phyloP scores from a whole-genome alignment of 1,140 invertebrate genomes.

The Plectus sambesii region DNA sequence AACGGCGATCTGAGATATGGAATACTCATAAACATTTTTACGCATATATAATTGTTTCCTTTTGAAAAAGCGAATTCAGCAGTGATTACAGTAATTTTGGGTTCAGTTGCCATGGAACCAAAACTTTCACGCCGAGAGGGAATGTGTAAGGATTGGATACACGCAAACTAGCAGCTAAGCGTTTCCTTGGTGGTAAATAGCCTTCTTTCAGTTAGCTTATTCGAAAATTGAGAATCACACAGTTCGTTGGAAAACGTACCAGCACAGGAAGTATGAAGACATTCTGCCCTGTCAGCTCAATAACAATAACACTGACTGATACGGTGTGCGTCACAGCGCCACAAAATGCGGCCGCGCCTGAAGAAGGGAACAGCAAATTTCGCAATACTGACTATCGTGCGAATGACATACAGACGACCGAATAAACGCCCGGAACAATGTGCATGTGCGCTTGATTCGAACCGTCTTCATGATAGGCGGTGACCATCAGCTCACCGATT shows the following conservation, averaged over 20 bases:
- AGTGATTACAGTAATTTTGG: no score
- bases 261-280: constrained; percentile 92
- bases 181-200: no score
- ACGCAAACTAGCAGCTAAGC: no score
- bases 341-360: constrained; percentile 85
- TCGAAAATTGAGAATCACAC: no score
- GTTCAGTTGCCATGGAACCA: no score
- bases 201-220: no score
- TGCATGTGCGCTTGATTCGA: constrained; percentile 51
- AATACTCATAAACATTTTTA: constrained; percentile 1
- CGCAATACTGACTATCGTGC: neutral
- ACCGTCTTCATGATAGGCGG: constrained; percentile 77
- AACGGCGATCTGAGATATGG: constrained; percentile 60
- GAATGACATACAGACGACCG: constrained; percentile 51
- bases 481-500: constrained; percentile 72
- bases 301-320: constrained; percentile 91
- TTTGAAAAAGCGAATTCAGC: no score
- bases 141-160: no score
- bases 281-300: constrained; percentile 96
- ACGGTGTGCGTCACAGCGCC: constrained; percentile 93
- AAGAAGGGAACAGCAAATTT: constrained; percentile 34
- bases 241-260: no score
- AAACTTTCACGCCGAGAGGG: no score
- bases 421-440: constrained; percentile 71
- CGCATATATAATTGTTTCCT: constrained; percentile 1